Evolutionary conservation across 2,797 vertebrate genomes (phyloP).

Genomic region (Brachyalestes nurse): DNA sequence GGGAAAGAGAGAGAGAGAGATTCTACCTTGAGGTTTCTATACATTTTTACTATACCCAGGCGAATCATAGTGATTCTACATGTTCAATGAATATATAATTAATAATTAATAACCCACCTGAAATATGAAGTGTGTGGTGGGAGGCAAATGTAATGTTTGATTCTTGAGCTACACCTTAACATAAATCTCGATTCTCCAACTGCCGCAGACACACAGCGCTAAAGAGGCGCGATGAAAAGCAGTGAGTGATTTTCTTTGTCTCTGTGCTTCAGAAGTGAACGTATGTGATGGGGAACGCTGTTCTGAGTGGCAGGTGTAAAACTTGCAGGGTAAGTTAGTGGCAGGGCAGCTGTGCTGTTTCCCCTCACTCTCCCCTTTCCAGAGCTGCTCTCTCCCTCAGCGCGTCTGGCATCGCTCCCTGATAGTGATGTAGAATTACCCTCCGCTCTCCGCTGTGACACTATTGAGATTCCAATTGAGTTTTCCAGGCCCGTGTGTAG

Average conservation of each 20-base stretch:
- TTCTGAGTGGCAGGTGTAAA: neutral
- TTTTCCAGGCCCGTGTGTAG: conserved; percentile 76
- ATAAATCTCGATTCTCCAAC: neutral
- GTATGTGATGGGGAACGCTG: neutral
- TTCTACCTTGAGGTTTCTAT: neutral
- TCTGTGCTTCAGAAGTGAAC: neutral
- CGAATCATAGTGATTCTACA: no score
- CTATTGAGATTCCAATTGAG: conserved; percentile 86
- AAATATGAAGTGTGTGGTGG: no score
- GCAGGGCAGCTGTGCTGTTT: neutral
- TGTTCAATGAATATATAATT: no score
- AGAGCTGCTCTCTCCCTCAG: neutral
- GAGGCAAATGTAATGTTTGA: no score
- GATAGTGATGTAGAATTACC: conserved; percentile 81
- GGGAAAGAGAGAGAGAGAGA: neutral
- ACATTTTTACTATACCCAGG: no score
- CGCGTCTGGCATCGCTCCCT: conserved; percentile 37
- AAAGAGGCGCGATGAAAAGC: neutral
- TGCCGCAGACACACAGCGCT: neutral
- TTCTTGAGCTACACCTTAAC: neutral
- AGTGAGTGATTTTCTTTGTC: neutral
- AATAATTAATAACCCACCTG: no score
- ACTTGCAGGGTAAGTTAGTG: neutral
- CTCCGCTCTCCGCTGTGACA: conserved; percentile 79
- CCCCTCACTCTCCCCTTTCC: neutral